phyloP scores from a whole-genome alignment of 37 sponge, comb jelly and placozoan genomes.

The Cladorhizidae sp. region DNA sequence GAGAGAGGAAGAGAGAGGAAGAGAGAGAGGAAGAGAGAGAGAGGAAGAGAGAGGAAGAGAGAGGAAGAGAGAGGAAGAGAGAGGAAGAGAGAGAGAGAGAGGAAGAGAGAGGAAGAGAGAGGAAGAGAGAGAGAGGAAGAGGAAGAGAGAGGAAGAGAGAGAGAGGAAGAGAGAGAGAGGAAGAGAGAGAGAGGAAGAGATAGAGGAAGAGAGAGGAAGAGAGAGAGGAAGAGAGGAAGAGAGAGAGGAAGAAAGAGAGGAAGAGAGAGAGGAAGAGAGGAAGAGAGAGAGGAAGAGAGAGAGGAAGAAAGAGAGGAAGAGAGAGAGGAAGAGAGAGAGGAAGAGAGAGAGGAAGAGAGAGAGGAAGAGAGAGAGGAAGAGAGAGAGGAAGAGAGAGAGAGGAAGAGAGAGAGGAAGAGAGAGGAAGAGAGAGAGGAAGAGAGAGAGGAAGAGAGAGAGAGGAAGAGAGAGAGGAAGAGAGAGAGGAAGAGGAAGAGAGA shows the following conservation, averaged over 20 bases:
- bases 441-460: constrained; percentile 1
- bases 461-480: neutral
- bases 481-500: constrained; percentile 15
- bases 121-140: constrained; percentile 24
- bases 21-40: constrained; percentile 25
- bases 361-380: constrained; percentile 22
- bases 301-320: constrained; percentile 41
- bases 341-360: constrained; percentile 38
- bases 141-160: constrained; percentile 12
- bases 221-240: neutral
- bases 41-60: constrained; percentile 17
- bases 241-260: constrained; percentile 39
- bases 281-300: constrained; percentile 10
- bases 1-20: constrained; percentile 3
- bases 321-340: constrained; percentile 17
- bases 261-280: constrained; percentile 23
- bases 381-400: constrained; percentile 7
- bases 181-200: constrained; percentile 1
- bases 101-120: constrained; percentile 11
- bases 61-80: constrained; percentile 8
- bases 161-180: neutral
- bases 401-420: constrained; percentile 28
- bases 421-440: constrained; percentile 17
- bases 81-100: neutral
- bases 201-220: constrained; percentile 12